Base-by-base conservation (phyloP, 2,888 invertebrate genomes). In the Conomelus anceps region DNA sequence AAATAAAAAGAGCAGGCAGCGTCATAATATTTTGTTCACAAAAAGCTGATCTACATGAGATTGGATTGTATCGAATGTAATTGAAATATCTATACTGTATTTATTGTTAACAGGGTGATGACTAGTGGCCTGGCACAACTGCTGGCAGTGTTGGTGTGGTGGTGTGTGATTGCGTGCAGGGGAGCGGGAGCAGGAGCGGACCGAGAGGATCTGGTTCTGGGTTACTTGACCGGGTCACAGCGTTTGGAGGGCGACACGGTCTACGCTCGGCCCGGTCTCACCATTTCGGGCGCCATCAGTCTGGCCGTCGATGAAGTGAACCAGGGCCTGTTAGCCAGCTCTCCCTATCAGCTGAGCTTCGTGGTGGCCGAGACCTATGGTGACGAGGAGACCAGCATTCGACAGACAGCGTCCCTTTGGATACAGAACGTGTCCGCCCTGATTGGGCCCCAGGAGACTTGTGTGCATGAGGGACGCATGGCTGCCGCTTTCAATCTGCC, bases 401-500 rank as follows among this genome's bases (percentile, higher is more conserved):
- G 96, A 89, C 96, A 96, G 94, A 98, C 98, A 26, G 98, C 98
- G 0, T 94, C 96, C 22, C 93, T 98, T 85, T 97, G 98, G 97
- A 96, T 96, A 88, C 94, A 95, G 91, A 97, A 98, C 92, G 96
- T 98, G 89, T 96, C 97, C 1, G 98, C 96, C 41, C 98, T 97
- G 93, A 97, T 99, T 91, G 98, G 98, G 0, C 97, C 97, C 0
- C 97, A 97, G 92, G 98, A 98, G 93, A 97, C 98, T 0, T 98
- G 98, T 93, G 96, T 97, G 22, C 98, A 98, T 93, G 98, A 99
- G 93, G 98, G 97, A 0, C 95, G 97, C 91, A 97, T 99, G 96
- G 98, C 98, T 0, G 97, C 98, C 0, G 97, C 98, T 85, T 98
- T 98, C 94, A 98, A 98, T 93, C 94, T 98, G 88, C 98, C 98